Evolutionary conservation across 2,888 invertebrate genomes (phyloP).

Genomic region (Catotricha subobsoleta): DNA sequence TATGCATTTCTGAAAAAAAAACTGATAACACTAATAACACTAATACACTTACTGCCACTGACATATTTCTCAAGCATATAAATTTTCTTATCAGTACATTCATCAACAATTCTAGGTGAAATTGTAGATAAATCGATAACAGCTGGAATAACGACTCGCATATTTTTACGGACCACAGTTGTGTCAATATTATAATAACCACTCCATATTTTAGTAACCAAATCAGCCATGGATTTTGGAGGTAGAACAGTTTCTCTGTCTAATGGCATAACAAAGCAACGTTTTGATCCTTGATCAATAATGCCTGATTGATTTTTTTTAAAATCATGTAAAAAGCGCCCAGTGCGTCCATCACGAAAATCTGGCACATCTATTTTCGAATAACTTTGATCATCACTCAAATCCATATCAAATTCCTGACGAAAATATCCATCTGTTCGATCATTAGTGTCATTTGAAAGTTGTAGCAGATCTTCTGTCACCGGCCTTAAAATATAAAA

Average conservation of each 20-base stretch:
- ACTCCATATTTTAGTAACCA: slow-evolving; percentile 58
- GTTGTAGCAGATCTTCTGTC: no score
- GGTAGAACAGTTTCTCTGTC: slow-evolving; percentile 58
- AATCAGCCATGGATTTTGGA: slow-evolving; percentile 63
- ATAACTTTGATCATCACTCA: slow-evolving; percentile 43
- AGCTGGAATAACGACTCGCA: slow-evolving; percentile 55
- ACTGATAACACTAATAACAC: slow-evolving; percentile 9
- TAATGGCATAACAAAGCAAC: slow-evolving; percentile 84
- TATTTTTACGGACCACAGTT: slow-evolving; percentile 51
- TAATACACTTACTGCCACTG: slow-evolving; percentile 38
- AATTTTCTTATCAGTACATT: slow-evolving; percentile 50
- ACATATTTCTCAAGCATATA: slow-evolving; percentile 53
- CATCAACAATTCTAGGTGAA: slow-evolving; percentile 50
- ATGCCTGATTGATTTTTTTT: slow-evolving; percentile 56
- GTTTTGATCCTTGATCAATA: slow-evolving; percentile 49
- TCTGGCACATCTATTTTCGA: slow-evolving; percentile 77
- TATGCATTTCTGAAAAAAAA: not conserved
- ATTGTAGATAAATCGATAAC: slow-evolving; percentile 42
- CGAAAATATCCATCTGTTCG: slow-evolving; percentile 36
- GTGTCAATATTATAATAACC: slow-evolving; percentile 71
- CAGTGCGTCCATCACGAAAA: slow-evolving; percentile 60
- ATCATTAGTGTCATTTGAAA: no score
- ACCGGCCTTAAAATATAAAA: no score
- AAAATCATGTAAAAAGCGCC: slow-evolving; percentile 87
- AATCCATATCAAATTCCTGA: slow-evolving; percentile 66